These are phyloP conservation scores for Podocnemis expansa DNA, from an alignment of 2,113 vertebrate species.

Conservation along the genomic window DNA sequence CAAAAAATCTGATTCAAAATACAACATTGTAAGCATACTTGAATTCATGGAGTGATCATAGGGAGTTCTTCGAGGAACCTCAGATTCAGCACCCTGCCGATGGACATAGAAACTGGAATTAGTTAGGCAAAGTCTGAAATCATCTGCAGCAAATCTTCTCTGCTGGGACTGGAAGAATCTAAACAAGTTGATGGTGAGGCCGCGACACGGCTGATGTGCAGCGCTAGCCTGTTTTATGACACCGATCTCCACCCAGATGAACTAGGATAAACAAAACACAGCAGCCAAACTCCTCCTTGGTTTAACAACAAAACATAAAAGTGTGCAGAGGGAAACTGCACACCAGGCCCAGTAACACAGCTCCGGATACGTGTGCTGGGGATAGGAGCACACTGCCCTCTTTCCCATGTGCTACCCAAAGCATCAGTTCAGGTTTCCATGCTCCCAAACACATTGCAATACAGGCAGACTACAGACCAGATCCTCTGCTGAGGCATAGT, in stretches of 20 bases:
- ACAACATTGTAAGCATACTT: not conserved
- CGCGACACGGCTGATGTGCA: not conserved
- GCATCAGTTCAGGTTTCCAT: too few species aligned
- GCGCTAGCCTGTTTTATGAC: not conserved
- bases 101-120: not conserved
- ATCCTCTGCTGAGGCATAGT: not conserved
- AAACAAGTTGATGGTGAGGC: not conserved
- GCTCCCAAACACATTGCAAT: not conserved
- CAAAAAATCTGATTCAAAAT: too few species aligned
- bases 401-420: not conserved
- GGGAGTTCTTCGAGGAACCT: not conserved
- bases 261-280: not conserved
- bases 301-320: not conserved
- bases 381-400: not conserved
- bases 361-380: not conserved
- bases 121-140: not conserved
- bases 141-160: not conserved
- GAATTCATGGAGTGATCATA: not conserved
- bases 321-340: not conserved
- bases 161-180: not conserved
- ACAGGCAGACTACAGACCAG: not conserved
- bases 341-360: not conserved
- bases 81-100: not conserved
- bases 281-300: not conserved
- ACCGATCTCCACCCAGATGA: not conserved